Evolutionary conservation across 2,113 vertebrate genomes (phyloP).

Genomic region (Plecotus auritus): DNA sequence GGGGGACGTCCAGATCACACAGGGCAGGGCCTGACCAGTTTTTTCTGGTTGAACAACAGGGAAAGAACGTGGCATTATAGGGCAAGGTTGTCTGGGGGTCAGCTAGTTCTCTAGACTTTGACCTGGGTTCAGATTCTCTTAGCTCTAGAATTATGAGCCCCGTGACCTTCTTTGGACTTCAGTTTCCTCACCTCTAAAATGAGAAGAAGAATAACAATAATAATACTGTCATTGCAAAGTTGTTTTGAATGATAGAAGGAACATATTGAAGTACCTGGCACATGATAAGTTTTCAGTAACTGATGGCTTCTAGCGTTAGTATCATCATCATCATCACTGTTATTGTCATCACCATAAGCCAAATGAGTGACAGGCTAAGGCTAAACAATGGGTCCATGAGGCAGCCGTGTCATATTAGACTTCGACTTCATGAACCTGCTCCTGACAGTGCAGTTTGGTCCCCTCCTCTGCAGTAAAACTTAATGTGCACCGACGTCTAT

Average conservation of each 20-base stretch:
- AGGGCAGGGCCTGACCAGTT: neutral
- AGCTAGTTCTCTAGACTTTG: neutral
- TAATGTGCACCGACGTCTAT: neutral
- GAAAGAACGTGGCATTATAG: neutral
- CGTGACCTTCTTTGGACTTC: neutral
- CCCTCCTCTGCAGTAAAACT: neutral
- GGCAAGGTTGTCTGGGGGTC: neutral
- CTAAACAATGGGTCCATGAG: neutral
- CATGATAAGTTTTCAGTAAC: neutral
- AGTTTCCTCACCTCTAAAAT: neutral
- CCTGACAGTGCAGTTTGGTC: neutral
- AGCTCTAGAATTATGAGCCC: neutral
- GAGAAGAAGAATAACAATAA: neutral
- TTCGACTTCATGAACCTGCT: neutral
- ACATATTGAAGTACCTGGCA: neutral
- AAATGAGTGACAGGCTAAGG: too few relatives aligned
- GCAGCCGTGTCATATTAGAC: accelerated
- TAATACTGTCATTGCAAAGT: neutral
- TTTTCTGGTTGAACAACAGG: neutral
- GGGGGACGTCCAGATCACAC: neutral
- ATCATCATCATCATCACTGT: neutral
- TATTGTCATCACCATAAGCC: neutral
- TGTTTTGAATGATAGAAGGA: neutral
- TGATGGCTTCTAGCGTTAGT: neutral
- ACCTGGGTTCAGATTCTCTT: neutral